Evolutionary conservation across 2,113 vertebrate species (phyloP).

Genomic region (Thamnophis sirtalis): DNA sequence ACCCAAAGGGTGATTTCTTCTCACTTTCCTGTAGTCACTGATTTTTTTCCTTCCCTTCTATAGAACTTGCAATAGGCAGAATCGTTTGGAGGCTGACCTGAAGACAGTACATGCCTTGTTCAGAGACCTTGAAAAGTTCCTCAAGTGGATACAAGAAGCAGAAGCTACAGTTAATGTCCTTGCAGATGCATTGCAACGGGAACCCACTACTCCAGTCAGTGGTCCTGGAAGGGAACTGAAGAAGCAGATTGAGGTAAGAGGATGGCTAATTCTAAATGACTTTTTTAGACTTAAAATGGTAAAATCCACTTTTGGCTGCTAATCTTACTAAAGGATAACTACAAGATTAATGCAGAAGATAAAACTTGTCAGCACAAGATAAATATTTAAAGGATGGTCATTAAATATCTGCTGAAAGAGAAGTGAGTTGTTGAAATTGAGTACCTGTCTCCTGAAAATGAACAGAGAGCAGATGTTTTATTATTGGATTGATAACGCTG

Average conservation of each 20-base stretch:
- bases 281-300: neutral
- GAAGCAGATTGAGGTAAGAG: conserved; percentile 83
- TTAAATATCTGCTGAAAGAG: neutral
- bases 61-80: conserved; percentile 82
- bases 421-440: neutral
- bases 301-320: neutral
- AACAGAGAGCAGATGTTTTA: neutral
- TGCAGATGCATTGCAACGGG: conserved; percentile 83
- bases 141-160: conserved; percentile 94
- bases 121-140: conserved; percentile 85
- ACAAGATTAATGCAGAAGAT: neutral
- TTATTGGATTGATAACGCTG: neutral
- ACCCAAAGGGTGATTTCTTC: neutral
- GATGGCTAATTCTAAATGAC: neutral
- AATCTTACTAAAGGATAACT: neutral
- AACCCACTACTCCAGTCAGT: conserved; percentile 79
- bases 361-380: neutral
- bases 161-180: conserved; percentile 88
- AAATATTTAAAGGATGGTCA: neutral
- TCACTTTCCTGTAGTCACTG: conserved; percentile 17
- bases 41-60: conserved; percentile 28
- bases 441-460: neutral
- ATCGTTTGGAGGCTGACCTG: conserved; percentile 81
- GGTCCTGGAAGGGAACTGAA: conserved; percentile 74
- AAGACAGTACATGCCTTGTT: conserved; percentile 81